A percentile compares a stretch with the other conserved stretches of the same genome.
Conservation (phyloP, 2,888 invertebrate species). For the Amblyjoppa fuscipennis region DNA sequence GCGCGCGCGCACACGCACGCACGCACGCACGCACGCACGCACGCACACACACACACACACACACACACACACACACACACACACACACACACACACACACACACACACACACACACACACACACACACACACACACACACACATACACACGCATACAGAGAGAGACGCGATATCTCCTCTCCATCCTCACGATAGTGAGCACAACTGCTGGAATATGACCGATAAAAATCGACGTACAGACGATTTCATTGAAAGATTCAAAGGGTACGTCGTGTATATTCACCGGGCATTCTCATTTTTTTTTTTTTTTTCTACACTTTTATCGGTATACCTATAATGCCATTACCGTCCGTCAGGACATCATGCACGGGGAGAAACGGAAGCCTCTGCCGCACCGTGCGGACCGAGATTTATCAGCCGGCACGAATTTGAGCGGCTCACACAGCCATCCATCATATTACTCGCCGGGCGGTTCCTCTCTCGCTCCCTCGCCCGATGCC, state of each 20-base stretch:
- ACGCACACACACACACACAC: too few relatives aligned
- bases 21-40: too few relatives aligned
- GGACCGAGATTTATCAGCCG: conserved; percentile 63
- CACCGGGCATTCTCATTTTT: neutral
- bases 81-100: too few relatives aligned
- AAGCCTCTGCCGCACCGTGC: conserved; percentile 1
- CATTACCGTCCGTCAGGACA: conserved; percentile 44
- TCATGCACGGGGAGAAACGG: conserved; percentile 9
- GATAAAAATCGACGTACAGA: conserved; percentile 48
- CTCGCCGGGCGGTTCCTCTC: conserved; percentile 39
- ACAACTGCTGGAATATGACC: conserved; percentile 24
- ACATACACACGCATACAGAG: too few relatives aligned
- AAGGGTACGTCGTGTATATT: conserved; percentile 21
- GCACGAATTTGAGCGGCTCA: conserved; percentile 66
- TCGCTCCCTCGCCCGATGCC: conserved; percentile 31
- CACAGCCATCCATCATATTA: conserved; percentile 64
- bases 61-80: too few relatives aligned
- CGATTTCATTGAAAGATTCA: conserved; percentile 39
- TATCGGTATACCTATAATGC: conserved; percentile 47
- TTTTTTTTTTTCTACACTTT: conserved; percentile 16
- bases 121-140: too few relatives aligned
- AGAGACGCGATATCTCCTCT: conserved; percentile 19
- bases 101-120: neutral
- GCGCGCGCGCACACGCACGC: too few relatives aligned
- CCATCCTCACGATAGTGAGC: conserved; percentile 25